Base-by-base conservation (phyloP, 2,113 vertebrate species). In the Scortum barcoo region DNA sequence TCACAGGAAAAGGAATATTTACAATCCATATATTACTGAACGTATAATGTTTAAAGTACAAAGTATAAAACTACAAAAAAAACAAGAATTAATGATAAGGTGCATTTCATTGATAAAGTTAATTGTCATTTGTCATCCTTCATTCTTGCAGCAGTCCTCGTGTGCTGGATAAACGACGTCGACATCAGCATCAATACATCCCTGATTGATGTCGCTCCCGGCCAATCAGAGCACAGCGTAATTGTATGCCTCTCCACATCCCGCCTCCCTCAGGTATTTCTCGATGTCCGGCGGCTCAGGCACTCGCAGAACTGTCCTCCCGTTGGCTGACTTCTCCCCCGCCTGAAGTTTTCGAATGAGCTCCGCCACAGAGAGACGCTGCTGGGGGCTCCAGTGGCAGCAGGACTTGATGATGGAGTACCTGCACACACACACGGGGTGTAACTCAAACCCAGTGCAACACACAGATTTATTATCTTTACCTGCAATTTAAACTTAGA, bases 381-480 rank as follows among this genome's bases (percentile, higher is more conserved):
- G 86, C 4, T 89, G 33, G 12, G 91, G 88, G 77, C 5, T 93
- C 96, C 96, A 99, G 6, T 92, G 92, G 93, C 97, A 97, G 76
- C 98, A 99, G 16, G 92, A 92, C 78, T 89, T 94, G 89, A 99
- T 97, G 46, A 97, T 89, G 51, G 78, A 46, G 4, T 96, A 97
- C 90, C 98, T 99, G 78, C 26, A 63, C 20, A 68, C 0, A 38
- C 5, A 66, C 5, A 74, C 0, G 0, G 9, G 0, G 9, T 42
- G 0, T 65, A 51, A 40, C 6, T 4, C 4, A n/a, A 28, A 54
- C 24, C 1, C 9, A 26, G 20, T 12, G 3, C 33, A 38, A 12
- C 9, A 20, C 0, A 20, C 5, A 22, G 11, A 9, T 8, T 11
- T 20, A 20, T 51, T 2, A 5, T 72, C 33, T 7, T 4, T 4